Conservation (phyloP, 1,140 invertebrate genomes). For the Achroia grisella region DNA sequence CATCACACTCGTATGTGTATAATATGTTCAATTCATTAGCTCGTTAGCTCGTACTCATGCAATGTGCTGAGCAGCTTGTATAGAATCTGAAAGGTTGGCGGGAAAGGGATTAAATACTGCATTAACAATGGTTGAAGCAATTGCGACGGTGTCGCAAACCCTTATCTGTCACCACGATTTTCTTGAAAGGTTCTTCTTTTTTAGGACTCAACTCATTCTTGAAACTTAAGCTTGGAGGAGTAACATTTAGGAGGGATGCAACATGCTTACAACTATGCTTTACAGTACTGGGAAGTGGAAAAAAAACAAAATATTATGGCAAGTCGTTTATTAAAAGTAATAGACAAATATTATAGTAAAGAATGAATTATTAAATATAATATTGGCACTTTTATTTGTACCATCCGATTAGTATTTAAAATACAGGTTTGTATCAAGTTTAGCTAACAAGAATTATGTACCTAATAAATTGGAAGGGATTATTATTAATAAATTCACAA, state of each 20-base stretch:
- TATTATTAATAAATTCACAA: too few species aligned
- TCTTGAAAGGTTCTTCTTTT: constrained; percentile 36
- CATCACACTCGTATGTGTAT: constrained; percentile 79
- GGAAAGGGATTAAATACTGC: constrained; percentile 85
- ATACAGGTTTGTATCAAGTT: too few species aligned
- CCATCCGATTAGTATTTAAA: too few species aligned
- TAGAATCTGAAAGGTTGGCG: constrained; percentile 82
- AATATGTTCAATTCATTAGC: constrained; percentile 78
- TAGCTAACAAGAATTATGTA: too few species aligned
- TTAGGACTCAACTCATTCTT: constrained; percentile 51
- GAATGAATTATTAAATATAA: too few species aligned
- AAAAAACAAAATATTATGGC: too few species aligned
- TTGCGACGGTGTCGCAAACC: constrained; percentile 83
- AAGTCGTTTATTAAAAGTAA: too few species aligned
- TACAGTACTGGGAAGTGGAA: too few species aligned
- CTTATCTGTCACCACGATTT: constrained; percentile 67
- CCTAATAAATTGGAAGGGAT: too few species aligned
- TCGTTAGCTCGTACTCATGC: constrained; percentile 79
- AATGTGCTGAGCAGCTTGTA: constrained; percentile 81
- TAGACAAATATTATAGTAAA: too few species aligned
- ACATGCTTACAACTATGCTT: too few species aligned
- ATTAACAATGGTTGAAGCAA: constrained; percentile 86
- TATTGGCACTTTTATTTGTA: too few species aligned
- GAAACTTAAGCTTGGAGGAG: constrained; percentile 69
- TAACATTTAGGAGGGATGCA: constrained; percentile 80